Evolutionary conservation across 2,888 invertebrate genomes (phyloP).

Genomic region (Epinotia nisella): DNA sequence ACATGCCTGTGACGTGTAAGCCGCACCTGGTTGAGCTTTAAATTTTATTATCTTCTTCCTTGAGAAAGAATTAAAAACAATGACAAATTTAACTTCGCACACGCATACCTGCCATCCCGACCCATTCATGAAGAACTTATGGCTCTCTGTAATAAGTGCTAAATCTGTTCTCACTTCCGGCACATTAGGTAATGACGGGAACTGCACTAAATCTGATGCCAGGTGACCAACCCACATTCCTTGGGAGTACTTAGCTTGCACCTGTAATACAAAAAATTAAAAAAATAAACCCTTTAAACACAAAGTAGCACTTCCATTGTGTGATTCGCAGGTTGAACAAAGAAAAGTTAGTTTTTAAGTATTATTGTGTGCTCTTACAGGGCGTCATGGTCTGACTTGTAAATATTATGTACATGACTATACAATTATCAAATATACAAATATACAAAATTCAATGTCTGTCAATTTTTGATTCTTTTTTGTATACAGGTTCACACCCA

Average conservation of each 20-base stretch:
- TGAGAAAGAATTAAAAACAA: too few relatives aligned
- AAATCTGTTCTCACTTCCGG: slow-evolving; percentile 80
- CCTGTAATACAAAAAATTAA: slow-evolving; percentile 55
- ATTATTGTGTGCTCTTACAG: too few relatives aligned
- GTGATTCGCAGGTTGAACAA: too few relatives aligned
- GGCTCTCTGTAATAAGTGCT: slow-evolving; percentile 83
- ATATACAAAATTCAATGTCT: too few relatives aligned
- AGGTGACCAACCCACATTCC: slow-evolving; percentile 84
- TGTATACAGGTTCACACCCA: neutral
- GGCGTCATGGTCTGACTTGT: too few relatives aligned
- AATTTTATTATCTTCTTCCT: too few relatives aligned
- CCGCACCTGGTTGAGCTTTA: too few relatives aligned
- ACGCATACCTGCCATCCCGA: slow-evolving; percentile 85
- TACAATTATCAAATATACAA: too few relatives aligned
- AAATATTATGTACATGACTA: too few relatives aligned
- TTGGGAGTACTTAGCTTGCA: slow-evolving; percentile 82
- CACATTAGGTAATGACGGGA: slow-evolving; percentile 70
- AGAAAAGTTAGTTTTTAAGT: too few relatives aligned
- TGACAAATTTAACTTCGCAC: neutral
- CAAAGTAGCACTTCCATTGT: neutral
- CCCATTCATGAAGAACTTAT: slow-evolving; percentile 85
- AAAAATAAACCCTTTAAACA: neutral
- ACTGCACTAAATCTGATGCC: slow-evolving; percentile 79
- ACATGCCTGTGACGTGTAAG: too few relatives aligned
- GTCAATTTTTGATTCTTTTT: too few relatives aligned